phyloP scores from a whole-genome alignment of 2,888 invertebrate species.

The Oxytorus armatus region DNA sequence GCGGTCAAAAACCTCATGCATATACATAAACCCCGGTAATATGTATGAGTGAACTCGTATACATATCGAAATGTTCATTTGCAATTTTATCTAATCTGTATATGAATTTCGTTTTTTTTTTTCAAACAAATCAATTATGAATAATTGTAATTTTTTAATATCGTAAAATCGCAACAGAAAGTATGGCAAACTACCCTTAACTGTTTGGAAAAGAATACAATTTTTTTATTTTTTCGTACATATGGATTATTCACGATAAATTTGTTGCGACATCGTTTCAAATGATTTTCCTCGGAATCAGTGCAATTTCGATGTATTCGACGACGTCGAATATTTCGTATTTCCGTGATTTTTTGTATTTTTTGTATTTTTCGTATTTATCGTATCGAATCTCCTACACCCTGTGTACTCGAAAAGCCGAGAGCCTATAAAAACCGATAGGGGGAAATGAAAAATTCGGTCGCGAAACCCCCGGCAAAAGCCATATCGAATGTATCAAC shows the following conservation, averaged over 20 bases:
- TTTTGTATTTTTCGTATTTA: slow-evolving; percentile 15
- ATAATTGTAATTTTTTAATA: too few relatives aligned
- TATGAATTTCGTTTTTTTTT: neutral
- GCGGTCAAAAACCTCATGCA: neutral
- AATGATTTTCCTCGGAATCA: too few relatives aligned
- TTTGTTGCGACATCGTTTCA: too few relatives aligned
- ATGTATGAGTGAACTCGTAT: too few relatives aligned
- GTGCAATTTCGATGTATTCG: too few relatives aligned
- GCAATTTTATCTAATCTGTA: neutral
- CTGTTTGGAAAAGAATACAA: too few relatives aligned
- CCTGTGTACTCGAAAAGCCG: neutral
- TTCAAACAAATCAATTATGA: neutral
- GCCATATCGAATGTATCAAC: slow-evolving; percentile 27
- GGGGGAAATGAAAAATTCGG: slow-evolving; percentile 18
- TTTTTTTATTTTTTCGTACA: too few relatives aligned
- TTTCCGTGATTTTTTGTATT: too few relatives aligned
- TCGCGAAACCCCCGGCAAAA: slow-evolving; percentile 4
- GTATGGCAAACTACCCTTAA: too few relatives aligned
- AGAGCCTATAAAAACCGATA: slow-evolving; percentile 34
- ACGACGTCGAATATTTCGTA: neutral
- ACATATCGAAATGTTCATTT: neutral
- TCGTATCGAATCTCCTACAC: neutral
- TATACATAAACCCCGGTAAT: too few relatives aligned
- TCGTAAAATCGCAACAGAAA: too few relatives aligned
- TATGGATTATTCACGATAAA: too few relatives aligned